phyloP scores from a whole-genome alignment of 2,888 invertebrate species.

The Gastracanthus pulcherrimus region DNA sequence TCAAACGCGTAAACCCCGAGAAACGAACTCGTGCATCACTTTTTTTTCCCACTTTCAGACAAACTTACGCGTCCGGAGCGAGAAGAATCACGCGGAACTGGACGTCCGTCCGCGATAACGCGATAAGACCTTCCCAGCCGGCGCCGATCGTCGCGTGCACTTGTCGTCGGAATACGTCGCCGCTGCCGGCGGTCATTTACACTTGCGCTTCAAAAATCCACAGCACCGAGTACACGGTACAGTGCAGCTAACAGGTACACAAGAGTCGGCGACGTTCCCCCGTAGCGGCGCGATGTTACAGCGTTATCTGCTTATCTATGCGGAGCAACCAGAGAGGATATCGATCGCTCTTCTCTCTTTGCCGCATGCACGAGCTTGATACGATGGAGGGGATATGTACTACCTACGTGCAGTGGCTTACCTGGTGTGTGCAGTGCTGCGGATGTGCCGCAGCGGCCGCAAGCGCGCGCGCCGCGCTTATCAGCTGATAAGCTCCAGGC shows the following conservation, averaged over 20 bases:
- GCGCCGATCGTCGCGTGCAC: background rate
- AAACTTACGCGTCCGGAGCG: background rate
- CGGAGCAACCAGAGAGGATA: no score
- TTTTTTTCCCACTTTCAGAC: background rate
- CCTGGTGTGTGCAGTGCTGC: background rate
- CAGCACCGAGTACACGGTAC: background rate
- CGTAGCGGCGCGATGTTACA: no score
- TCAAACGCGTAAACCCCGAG: no score
- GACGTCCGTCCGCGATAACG: constrained; percentile 39
- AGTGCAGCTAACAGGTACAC: background rate
- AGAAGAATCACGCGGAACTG: constrained; percentile 38
- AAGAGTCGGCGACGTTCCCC: no score
- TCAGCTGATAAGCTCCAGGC: constrained; percentile 2
- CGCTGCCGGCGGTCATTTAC: background rate
- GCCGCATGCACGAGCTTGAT: background rate
- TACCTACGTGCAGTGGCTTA: background rate
- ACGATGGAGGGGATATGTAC: background rate
- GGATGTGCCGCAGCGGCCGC: no score
- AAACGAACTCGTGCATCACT: background rate
- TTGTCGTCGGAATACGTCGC: background rate
- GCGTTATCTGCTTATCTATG: no score
- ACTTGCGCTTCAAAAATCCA: background rate
- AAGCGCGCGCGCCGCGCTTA: background rate
- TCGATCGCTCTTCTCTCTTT: background rate
- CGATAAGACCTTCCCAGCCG: constrained; percentile 16